Percentiles rank a stretch among this genome's conserved stretches.
Conservation (phyloP, 1,140 invertebrate species). For the Musca domestica region DNA sequence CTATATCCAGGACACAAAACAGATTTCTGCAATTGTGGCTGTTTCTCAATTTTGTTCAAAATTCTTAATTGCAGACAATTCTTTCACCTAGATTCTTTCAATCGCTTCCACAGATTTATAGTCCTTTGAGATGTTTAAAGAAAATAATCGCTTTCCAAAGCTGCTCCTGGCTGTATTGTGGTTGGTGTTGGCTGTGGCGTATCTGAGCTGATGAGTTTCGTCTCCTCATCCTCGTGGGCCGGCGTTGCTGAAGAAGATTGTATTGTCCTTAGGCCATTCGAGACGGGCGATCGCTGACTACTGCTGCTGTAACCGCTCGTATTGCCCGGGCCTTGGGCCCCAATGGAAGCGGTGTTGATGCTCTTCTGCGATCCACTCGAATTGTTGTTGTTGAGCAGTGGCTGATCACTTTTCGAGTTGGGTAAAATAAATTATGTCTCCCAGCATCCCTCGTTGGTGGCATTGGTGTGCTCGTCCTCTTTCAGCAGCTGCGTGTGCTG, state of each 20-base stretch:
- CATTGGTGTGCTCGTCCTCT: conserved; percentile 24
- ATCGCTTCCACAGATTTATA: too few species aligned
- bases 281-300: conserved; percentile 29
- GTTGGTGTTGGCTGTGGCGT: conserved; percentile 58
- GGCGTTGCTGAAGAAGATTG: conserved; percentile 1
- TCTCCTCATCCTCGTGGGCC: conserved; percentile 29
- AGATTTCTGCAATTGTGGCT: too few species aligned
- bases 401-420: conserved; percentile 51
- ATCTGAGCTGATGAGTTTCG: conserved; percentile 59
- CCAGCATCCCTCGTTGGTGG: conserved; percentile 52
- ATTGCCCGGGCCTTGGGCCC: conserved; percentile 7
- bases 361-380: conserved; percentile 29
- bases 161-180: conserved; percentile 60
- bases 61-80: too few species aligned
- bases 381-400: conserved; percentile 30
- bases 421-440: conserved; percentile 66
- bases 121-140: too few species aligned
- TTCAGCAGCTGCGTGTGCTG: conserved; percentile 36
- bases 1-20: too few species aligned
- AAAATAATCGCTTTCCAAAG: too few species aligned
- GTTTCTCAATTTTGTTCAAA: too few species aligned
- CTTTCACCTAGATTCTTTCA: too few species aligned
- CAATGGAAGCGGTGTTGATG: conserved; percentile 24
- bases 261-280: conserved; percentile 29
- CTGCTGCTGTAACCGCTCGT: conserved; percentile 20